Conservation (phyloP, 2,888 invertebrate genomes). For the Hanleya hanleyi region DNA sequence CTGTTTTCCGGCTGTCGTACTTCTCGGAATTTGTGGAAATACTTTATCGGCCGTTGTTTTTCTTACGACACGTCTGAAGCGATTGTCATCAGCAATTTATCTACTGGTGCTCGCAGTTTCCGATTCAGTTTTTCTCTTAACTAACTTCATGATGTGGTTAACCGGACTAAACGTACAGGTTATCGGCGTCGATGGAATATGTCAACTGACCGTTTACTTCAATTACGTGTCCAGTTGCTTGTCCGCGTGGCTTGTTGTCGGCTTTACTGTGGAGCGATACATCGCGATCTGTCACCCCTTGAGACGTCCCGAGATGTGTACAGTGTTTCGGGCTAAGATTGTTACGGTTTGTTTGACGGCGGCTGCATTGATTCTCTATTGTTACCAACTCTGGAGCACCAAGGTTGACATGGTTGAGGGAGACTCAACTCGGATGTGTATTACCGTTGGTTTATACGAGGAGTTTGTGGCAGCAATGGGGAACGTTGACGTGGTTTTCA, state of each 20-base stretch:
- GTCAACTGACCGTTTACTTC: conserved; percentile 2
- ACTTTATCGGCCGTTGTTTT: conserved; percentile 1
- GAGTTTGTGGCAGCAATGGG: conserved; percentile 5
- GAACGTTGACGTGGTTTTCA: not conserved
- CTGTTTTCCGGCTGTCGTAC: not conserved
- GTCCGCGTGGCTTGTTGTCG: conserved; percentile 8
- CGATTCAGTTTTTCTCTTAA: not conserved
- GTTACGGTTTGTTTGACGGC: not conserved
- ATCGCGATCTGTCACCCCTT: conserved; percentile 6
- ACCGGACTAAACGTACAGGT: not conserved
- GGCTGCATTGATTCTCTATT: not conserved
- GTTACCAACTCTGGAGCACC: conserved; percentile 4
- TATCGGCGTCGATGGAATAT: not conserved
- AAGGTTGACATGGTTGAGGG: not conserved
- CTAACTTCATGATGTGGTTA: conserved; percentile 1
- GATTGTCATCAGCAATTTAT: conserved; percentile 3
- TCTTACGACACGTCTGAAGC: not conserved
- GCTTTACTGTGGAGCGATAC: conserved; percentile 13
- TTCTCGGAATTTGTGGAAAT: conserved; percentile 1
- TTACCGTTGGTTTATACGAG: not conserved
- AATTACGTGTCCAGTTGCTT: conserved; percentile 2
- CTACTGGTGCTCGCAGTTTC: not conserved
- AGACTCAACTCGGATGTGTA: not conserved
- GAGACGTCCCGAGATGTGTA: conserved; percentile 5
- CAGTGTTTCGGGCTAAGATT: conserved; percentile 6